These are phyloP conservation scores for Drosophila diplacantha DNA, from an alignment of 2,888 invertebrate species.

Conservation along the genomic window DNA sequence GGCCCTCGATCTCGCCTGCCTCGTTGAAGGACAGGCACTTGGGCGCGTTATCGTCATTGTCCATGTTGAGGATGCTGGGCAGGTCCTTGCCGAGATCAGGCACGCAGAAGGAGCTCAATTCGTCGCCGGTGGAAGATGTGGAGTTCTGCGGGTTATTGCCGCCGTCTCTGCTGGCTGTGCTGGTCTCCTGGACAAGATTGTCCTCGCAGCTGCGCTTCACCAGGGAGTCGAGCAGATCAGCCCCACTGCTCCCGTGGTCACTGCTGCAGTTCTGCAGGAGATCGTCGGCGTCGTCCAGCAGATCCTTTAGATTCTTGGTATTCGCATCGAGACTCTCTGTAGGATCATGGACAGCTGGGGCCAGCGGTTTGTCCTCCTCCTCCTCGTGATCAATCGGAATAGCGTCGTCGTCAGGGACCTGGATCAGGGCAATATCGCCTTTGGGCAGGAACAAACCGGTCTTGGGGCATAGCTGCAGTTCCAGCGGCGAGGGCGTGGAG, in stretches of 20 bases:
- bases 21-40: constrained; percentile 77
- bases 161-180: background rate
- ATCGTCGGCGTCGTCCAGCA: constrained; percentile 76
- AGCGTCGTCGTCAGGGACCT: background rate
- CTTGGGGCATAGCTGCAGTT: constrained; percentile 74
- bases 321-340: constrained; percentile 68
- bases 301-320: constrained; percentile 76
- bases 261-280: constrained; percentile 74
- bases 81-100: constrained; percentile 80
- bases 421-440: constrained; percentile 18
- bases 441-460: constrained; percentile 74
- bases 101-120: constrained; percentile 55
- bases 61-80: constrained; percentile 82
- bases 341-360: background rate
- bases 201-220: constrained; percentile 82
- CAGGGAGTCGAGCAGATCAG: constrained; percentile 80
- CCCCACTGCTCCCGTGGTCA: constrained; percentile 77
- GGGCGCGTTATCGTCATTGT: constrained; percentile 76
- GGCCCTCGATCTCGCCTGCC: constrained; percentile 76
- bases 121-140: constrained; percentile 30
- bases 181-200: constrained; percentile 78
- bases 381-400: constrained; percentile 2
- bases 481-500: constrained; percentile 54
- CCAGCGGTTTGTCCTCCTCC: constrained; percentile 23
- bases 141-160: constrained; percentile 13